Evolutionary conservation across 2,113 vertebrate species (phyloP).

Genomic region (Hippocampus zosterae): DNA sequence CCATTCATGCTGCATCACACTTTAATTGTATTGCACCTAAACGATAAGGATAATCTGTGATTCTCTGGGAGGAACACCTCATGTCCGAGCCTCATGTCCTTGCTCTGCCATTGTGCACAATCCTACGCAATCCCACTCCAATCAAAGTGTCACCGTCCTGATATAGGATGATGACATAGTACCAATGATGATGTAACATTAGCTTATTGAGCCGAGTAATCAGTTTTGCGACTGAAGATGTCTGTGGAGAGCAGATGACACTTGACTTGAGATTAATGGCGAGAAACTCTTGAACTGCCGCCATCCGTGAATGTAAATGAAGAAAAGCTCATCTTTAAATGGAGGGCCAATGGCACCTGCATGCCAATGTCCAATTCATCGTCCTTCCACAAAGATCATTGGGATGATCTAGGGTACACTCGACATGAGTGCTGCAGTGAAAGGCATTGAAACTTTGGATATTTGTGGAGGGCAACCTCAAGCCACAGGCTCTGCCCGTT

Average conservation of each 20-base stretch:
- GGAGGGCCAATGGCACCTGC: constrained; percentile 9
- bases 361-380: constrained; percentile 24
- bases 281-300: constrained; percentile 25
- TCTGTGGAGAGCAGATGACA: constrained; percentile 20
- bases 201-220: constrained; percentile 6
- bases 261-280: constrained; percentile 34
- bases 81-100: background rate
- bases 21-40: constrained; percentile 2
- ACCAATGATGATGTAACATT: constrained; percentile 5
- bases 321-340: constrained; percentile 26
- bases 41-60: constrained; percentile 7
- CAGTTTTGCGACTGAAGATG: constrained; percentile 14
- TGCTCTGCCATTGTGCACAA: constrained; percentile 3
- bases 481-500: too few relatives aligned
- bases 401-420: constrained; percentile 27
- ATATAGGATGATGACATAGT: constrained; percentile 19
- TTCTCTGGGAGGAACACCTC: constrained; percentile 11
- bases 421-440: background rate
- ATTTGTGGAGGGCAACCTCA: background rate
- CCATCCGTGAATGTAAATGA: constrained; percentile 30
- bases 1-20: too few relatives aligned
- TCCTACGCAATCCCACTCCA: constrained; percentile 13
- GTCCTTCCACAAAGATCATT: constrained; percentile 9
- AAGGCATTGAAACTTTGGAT: constrained; percentile 25
- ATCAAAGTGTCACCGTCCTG: constrained; percentile 33